Conservation (phyloP, 2,113 vertebrate genomes). For the Xenotilapia leptura region DNA sequence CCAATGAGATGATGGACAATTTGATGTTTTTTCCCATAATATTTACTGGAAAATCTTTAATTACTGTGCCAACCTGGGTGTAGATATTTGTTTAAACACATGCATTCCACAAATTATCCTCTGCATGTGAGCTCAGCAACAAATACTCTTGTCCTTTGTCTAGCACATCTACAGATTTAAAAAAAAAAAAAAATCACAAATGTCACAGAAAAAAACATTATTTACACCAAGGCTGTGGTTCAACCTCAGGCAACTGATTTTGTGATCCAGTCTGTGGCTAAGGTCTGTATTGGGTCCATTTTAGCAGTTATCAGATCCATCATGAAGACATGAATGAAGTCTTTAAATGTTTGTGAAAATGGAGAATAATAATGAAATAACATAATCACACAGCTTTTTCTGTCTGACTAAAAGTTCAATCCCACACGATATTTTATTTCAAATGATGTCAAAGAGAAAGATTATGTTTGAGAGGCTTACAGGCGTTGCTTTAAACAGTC, state of each 20-base stretch:
- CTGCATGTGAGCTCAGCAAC: not conserved
- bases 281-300: not conserved
- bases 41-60: slow-evolving; percentile 3
- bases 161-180: not conserved
- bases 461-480: not conserved
- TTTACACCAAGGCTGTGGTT: not conserved
- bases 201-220: not conserved
- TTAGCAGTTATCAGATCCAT: not conserved
- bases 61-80: not conserved
- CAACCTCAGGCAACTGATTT: not conserved
- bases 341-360: not conserved
- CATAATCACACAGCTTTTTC: not conserved
- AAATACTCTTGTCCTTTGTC: not conserved
- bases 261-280: not conserved
- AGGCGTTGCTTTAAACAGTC: not conserved
- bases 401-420: not conserved
- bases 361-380: not conserved
- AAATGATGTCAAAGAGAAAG: not conserved
- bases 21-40: not conserved
- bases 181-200: not conserved
- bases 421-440: not conserved
- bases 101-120: not conserved
- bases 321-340: not conserved
- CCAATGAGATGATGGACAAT: not conserved
- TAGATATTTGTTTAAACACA: slow-evolving; percentile 15